Base-by-base conservation (phyloP, 2,113 vertebrate species). In the Poecile atricapillus region DNA sequence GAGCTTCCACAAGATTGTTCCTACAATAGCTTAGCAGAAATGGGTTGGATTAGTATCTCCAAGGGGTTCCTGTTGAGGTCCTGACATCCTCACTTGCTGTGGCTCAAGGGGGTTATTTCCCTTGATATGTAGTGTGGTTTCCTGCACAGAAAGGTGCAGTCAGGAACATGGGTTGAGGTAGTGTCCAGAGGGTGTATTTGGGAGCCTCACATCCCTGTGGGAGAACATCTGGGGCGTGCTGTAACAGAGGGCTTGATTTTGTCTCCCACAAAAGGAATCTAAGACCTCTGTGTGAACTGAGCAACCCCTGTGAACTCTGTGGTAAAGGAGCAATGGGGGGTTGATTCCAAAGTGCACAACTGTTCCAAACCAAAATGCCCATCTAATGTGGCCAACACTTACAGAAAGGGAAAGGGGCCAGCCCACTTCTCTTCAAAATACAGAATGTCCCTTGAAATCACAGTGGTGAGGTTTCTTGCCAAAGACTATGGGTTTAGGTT, bases 321-420 rank as follows among this genome's bases (percentile, higher is more conserved):
- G 18, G 53, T 21, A 13, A 65, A 35, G 37, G 22, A 67, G 33
- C 1, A 2, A 19, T 31, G 50, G 33, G 17, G 33, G 3, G 2
- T 9, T 44, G 27, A 24, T 94, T 55, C 84, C 35, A 0, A 69
- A 49, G 49, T 7, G 27, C 49, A 18, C 11, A 31, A 46, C 39
- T 70, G 31, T 49, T 94, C 73, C 68, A 87, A 84, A 81, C 80
- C 81, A 75, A 84, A 95, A 89, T 33, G 18, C 46, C 70, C 52
- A 3, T 22, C 55, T n/a, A 76, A n/a, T 3, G 2, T 43, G 69
- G 55, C 28, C 71, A 87, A 8, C 19, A 8, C 46, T 76, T 65
- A 44, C n/a, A 74, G 73, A 79, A 65, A 62, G 46, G 37, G n/a
- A 88, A 22, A 78, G 47, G 5, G 43, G 19, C 21, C 56, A 59